Percentiles rank a stretch among this genome's conserved stretches.
These are phyloP conservation scores for Tenualosa thibaudeaui DNA, from an alignment of 2,797 vertebrate genomes.

Conservation along the genomic window DNA sequence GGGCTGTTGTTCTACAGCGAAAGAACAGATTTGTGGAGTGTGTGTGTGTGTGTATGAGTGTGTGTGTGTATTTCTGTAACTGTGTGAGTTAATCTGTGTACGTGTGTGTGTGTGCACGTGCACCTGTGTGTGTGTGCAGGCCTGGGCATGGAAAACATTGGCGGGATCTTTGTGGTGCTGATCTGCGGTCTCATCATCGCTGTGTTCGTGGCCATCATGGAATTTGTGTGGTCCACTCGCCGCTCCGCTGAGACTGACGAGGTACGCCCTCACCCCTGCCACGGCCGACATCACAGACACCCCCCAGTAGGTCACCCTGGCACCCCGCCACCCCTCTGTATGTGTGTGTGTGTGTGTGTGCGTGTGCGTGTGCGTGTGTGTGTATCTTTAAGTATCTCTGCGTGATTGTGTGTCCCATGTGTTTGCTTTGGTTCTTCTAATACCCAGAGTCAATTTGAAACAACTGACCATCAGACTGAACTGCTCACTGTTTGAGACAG, in stretches of 20 bases:
- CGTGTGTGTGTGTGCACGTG: background rate
- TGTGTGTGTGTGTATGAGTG: no score
- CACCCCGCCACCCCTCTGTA: conserved; percentile 61
- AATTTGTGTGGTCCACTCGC: conserved; percentile 92
- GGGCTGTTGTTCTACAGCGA: background rate
- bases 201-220: conserved; percentile 92
- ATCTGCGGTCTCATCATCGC: conserved; percentile 93
- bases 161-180: conserved; percentile 91
- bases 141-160: conserved; percentile 94
- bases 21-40: background rate
- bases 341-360: conserved; percentile 22
- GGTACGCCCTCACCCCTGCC: conserved; percentile 81
- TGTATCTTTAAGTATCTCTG: conserved; percentile 27
- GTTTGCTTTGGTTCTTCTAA: background rate
- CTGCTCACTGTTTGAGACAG: background rate
- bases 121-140: conserved; percentile 64
- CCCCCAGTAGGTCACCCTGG: conserved; percentile 78
- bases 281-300: conserved; percentile 74
- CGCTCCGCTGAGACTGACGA: conserved; percentile 89
- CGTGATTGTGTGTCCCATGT: conserved; percentile 48
- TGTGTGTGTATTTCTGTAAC: no score
- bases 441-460: background rate
- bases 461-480: background rate
- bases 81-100: no score
- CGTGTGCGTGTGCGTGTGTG: background rate